Conservation (phyloP, 1,140 invertebrate species). For the Aphaenogaster floridana region DNA sequence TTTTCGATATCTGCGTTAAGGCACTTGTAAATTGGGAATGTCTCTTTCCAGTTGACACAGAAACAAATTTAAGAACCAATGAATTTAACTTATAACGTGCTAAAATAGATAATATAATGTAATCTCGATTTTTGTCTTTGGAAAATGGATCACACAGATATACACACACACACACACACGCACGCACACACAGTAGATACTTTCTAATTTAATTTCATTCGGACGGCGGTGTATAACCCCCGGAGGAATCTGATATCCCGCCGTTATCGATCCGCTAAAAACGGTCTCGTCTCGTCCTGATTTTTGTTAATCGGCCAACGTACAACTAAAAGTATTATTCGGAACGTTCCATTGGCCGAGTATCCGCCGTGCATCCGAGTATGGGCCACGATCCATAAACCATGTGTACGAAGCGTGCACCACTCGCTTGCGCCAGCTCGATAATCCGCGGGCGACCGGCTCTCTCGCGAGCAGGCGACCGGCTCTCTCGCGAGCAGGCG, state of each 20-base stretch:
- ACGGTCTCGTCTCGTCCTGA: conserved; percentile 51
- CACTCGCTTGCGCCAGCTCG: conserved; percentile 65
- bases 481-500: conserved; percentile 12
- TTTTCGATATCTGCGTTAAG: neutral
- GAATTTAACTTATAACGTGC: neutral
- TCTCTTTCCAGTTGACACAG: neutral
- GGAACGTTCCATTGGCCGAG: conserved; percentile 86
- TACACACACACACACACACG: too few relatives aligned
- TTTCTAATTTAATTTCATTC: neutral
- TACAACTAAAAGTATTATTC: conserved; percentile 84
- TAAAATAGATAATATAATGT: neutral
- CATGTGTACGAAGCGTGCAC: conserved; percentile 78
- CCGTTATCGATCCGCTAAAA: conserved; percentile 2
- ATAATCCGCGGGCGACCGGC: conserved; percentile 73
- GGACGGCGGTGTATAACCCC: neutral
- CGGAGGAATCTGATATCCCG: neutral
- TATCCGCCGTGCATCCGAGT: conserved; percentile 79
- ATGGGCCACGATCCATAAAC: conserved; percentile 83
- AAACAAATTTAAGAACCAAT: neutral
- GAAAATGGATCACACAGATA: conserved; percentile 16
- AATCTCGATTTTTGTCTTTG: neutral
- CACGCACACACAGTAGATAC: neutral
- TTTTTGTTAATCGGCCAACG: conserved; percentile 73
- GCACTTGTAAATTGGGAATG: neutral
- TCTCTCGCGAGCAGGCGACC: neutral